Conservation (phyloP, 35 echinoderm and acorn worm species). For the Chiridota heheva region DNA sequence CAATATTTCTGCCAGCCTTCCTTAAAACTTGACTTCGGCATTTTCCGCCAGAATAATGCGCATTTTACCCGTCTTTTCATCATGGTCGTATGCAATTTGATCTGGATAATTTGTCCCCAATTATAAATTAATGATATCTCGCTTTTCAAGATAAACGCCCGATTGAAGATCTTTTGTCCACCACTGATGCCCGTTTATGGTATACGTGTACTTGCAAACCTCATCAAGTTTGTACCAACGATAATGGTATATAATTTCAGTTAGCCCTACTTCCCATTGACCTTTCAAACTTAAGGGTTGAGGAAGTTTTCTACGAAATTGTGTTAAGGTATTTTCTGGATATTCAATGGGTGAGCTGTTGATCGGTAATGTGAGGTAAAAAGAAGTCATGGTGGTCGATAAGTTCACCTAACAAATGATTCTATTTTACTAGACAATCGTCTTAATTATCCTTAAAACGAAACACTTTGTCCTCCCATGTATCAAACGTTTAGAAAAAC, state of each 20-base stretch:
- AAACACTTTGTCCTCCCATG: conserved; percentile 36
- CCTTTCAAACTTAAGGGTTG: conserved; percentile 26
- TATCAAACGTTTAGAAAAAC: background rate
- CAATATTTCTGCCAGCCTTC: conserved; percentile 36
- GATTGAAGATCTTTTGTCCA: background rate
- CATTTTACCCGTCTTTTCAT: background rate
- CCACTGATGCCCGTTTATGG: conserved; percentile 15
- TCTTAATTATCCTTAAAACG: no score
- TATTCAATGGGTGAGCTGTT: conserved; percentile 31
- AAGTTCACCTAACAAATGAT: background rate
- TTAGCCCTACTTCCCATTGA: conserved; percentile 59
- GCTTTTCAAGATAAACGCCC: conserved; percentile 33
- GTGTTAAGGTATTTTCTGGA: conserved; percentile 33
- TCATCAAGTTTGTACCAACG: conserved; percentile 57
- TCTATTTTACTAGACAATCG: background rate
- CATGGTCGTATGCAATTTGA: background rate
- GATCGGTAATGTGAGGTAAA: conserved; percentile 54
- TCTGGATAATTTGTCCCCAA: background rate
- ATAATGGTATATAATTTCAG: conserved; percentile 52
- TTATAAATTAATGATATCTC: conserved; percentile 34
- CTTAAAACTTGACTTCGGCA: background rate
- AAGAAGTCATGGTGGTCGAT: no score
- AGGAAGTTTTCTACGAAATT: conserved; percentile 10
- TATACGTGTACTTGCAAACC: conserved; percentile 15
- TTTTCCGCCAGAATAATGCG: conserved; percentile 9